A percentile compares a stretch with the other conserved stretches of the same genome.
phyloP scores from a whole-genome alignment of 2,888 invertebrate genomes.

The Thymelicus sylvestris region DNA sequence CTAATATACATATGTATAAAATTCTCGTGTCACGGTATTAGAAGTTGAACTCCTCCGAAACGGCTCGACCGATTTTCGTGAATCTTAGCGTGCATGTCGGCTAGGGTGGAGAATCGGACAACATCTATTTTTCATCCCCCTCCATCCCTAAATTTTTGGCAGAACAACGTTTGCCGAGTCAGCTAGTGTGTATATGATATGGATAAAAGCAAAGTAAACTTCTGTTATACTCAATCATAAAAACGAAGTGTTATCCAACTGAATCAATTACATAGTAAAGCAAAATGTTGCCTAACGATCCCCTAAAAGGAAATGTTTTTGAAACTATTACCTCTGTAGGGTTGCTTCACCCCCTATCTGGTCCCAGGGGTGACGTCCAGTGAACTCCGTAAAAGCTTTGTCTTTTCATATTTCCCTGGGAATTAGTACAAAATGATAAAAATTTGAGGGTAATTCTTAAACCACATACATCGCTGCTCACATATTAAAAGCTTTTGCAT shows the following conservation, averaged over 20 bases:
- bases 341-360: conserved; percentile 21
- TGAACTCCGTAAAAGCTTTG: conserved; percentile 49
- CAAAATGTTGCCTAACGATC: neutral
- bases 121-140: too few relatives aligned
- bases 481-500: neutral
- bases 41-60: too few relatives aligned
- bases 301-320: conserved; percentile 21
- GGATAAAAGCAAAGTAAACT: too few relatives aligned
- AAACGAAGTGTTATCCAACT: neutral
- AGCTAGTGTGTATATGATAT: too few relatives aligned
- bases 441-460: neutral
- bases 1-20: too few relatives aligned
- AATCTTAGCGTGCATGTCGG: too few relatives aligned
- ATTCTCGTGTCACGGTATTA: too few relatives aligned
- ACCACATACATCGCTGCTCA: conserved; percentile 10
- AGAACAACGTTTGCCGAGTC: too few relatives aligned
- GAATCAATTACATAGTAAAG: neutral
- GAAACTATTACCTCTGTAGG: conserved; percentile 28
- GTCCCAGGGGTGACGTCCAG: conserved; percentile 44
- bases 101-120: too few relatives aligned
- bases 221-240: neutral
- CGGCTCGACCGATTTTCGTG: too few relatives aligned
- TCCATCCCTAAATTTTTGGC: too few relatives aligned
- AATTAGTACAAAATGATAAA: conserved; percentile 18
- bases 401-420: conserved; percentile 48